A percentile compares a stretch with the other conserved stretches of the same genome.
These are phyloP conservation scores for Cerastoderma edule DNA, from an alignment of 2,888 invertebrate genomes.

Conservation along the genomic window DNA sequence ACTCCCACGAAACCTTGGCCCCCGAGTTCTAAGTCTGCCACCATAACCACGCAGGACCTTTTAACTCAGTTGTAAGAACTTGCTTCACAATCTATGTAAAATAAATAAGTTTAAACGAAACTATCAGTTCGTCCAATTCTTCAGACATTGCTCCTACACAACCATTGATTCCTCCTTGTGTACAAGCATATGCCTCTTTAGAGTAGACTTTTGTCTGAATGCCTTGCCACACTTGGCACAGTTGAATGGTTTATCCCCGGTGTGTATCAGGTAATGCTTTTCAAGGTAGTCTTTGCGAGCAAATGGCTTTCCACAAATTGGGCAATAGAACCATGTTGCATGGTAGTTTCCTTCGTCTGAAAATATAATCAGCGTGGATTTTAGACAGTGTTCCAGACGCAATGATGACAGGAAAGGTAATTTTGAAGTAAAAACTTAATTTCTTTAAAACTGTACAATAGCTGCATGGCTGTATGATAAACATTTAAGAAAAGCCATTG, in stretches of 20 bases:
- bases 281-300: not conserved
- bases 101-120: too few relatives aligned
- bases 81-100: too few relatives aligned
- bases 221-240: constrained; percentile 25
- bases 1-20: too few relatives aligned
- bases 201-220: constrained; percentile 23
- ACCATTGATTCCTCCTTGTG: too few relatives aligned
- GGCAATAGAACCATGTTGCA: not conserved
- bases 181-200: constrained; percentile 19
- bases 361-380: not conserved
- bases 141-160: too few relatives aligned
- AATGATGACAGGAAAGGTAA: not conserved
- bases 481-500: too few relatives aligned
- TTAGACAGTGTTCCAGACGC: not conserved
- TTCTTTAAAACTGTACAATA: not conserved
- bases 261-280: constrained; percentile 20
- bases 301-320: not conserved
- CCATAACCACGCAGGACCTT: too few relatives aligned
- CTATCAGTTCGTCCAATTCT: too few relatives aligned
- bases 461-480: too few relatives aligned
- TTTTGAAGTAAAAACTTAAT: not conserved
- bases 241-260: constrained; percentile 26
- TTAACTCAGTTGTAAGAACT: too few relatives aligned
- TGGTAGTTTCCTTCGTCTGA: not conserved
- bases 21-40: too few relatives aligned